Evolutionary conservation across 2,797 vertebrate species (phyloP).

Genomic region (Chrysocyon brachyurus): DNA sequence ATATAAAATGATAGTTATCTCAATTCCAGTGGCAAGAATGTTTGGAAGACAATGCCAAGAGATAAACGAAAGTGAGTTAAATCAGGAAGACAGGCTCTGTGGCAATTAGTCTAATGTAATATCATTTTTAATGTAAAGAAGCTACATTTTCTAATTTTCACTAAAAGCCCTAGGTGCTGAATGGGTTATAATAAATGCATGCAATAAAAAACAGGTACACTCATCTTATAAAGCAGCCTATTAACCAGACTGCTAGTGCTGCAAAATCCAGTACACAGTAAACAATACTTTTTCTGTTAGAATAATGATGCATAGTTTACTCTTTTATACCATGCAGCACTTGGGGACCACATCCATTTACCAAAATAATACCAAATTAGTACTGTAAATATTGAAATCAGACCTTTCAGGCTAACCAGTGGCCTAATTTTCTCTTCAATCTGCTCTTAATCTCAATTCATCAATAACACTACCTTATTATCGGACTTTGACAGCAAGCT

Average conservation of each 20-base stretch:
- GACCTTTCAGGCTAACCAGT: conserved; percentile 92
- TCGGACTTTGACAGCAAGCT: conserved; percentile 95
- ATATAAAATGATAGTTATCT: conserved; percentile 85
- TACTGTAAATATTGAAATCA: conserved; percentile 95
- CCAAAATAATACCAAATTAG: conserved; percentile 96
- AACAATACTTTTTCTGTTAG: conserved; percentile 90
- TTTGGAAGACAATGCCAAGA: conserved; percentile 86
- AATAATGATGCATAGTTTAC: conserved; percentile 88
- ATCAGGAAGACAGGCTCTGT: conserved; percentile 74
- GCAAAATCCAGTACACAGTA: conserved; percentile 87
- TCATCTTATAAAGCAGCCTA: conserved; percentile 89
- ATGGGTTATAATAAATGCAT: conserved; percentile 88
- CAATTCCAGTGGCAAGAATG: conserved; percentile 81
- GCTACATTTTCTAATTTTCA: conserved; percentile 86
- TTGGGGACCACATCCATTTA: conserved; percentile 91
- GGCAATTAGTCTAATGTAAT: conserved; percentile 87
- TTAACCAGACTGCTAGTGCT: conserved; percentile 89
- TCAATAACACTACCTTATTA: conserved; percentile 98
- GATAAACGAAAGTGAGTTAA: conserved; percentile 84
- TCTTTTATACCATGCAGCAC: conserved; percentile 88
- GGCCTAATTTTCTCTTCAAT: conserved; percentile 96
- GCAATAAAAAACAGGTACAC: conserved; percentile 89
- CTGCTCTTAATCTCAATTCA: conserved; percentile 98
- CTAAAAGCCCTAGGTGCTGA: conserved; percentile 86
- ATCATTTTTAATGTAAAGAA: conserved; percentile 87